Conservation (phyloP, 2,113 vertebrate genomes). For the Marcusenius ussheri region DNA sequence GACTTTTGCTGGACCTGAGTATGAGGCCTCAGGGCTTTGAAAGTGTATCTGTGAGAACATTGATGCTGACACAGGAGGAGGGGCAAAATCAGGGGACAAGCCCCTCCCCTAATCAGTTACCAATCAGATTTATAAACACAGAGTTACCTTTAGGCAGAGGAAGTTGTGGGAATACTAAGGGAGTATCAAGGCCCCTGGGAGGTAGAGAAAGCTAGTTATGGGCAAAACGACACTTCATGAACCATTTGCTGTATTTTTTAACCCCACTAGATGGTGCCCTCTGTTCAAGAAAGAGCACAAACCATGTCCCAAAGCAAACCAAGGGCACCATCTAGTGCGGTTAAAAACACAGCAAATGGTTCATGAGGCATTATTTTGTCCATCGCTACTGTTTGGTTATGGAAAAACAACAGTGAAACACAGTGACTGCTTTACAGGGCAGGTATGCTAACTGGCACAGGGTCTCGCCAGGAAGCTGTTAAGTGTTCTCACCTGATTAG, state of each 20-base stretch:
- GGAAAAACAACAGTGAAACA: not conserved
- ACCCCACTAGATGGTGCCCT: not conserved
- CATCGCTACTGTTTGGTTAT: not conserved
- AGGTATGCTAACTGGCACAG: not conserved
- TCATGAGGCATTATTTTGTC: not conserved
- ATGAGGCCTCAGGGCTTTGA: not conserved
- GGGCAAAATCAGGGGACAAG: too few relatives aligned
- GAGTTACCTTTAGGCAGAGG: too few relatives aligned
- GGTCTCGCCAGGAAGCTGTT: not conserved
- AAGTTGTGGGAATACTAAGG: too few relatives aligned
- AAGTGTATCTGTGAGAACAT: not conserved
- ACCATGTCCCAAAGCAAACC: not conserved
- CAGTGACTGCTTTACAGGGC: not conserved
- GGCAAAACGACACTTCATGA: not conserved
- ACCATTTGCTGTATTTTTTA: not conserved
- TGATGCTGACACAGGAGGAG: not conserved
- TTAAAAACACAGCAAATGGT: not conserved
- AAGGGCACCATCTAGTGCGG: not conserved
- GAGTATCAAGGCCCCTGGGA: too few relatives aligned
- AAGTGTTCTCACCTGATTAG: not conserved
- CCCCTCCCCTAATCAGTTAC: too few relatives aligned
- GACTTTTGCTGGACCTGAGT: not conserved
- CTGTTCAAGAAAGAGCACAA: not conserved
- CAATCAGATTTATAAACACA: too few relatives aligned
- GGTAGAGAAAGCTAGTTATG: too few relatives aligned